Evolutionary conservation across 2,888 invertebrate species (phyloP).

Genomic region (Osedax frankpressi): DNA sequence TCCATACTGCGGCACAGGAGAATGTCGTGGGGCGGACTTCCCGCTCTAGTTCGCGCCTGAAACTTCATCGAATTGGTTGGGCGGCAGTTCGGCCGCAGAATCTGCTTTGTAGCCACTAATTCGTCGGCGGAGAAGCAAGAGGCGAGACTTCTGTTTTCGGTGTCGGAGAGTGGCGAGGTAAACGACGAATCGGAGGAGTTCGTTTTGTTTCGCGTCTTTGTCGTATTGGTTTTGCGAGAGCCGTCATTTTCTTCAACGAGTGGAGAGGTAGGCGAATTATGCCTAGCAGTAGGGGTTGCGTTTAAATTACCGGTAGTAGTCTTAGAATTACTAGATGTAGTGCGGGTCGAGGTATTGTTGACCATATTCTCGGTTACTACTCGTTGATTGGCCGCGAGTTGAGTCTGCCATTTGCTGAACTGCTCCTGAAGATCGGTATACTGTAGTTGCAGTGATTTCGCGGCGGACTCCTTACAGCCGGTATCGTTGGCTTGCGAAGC

Average conservation of each 20-base stretch:
- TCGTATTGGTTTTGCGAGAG: not conserved
- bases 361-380: conserved; percentile 28
- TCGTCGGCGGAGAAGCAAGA: conserved; percentile 1
- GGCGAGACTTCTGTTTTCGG: not conserved
- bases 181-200: not conserved
- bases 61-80: not conserved
- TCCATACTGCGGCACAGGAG: not conserved
- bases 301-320: not conserved
- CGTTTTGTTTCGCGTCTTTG: not conserved
- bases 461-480: conserved; percentile 10
- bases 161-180: not conserved
- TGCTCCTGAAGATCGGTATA: conserved; percentile 36
- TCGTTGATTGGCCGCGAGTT: conserved; percentile 35
- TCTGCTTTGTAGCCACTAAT: not conserved
- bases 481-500: too few species aligned
- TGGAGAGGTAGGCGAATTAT: not conserved
- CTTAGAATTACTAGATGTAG: too few species aligned
- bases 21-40: not conserved
- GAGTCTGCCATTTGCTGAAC: conserved; percentile 36
- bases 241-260: not conserved
- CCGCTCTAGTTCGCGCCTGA: not conserved
- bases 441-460: conserved; percentile 29
- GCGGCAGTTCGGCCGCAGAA: not conserved
- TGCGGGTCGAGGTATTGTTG: too few species aligned
- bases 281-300: not conserved